Base-by-base conservation (phyloP, 2,888 invertebrate species). In the Cenopis cana region DNA sequence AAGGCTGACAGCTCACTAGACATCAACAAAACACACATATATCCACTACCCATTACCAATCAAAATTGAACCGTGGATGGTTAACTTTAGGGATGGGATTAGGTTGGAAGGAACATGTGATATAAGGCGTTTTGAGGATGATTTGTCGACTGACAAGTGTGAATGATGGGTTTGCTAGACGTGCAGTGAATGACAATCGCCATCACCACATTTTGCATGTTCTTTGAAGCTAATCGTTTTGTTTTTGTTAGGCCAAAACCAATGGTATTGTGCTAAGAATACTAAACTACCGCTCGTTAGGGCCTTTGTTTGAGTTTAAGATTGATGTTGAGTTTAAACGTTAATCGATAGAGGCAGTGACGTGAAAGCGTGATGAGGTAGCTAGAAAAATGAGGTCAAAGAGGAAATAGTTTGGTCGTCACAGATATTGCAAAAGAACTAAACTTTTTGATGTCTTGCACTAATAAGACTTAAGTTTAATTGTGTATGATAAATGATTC, bases 181-280 rank as follows among this genome's bases (percentile, higher is more conserved):
- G 84, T 81, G 81, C 78, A 85, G 81, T 75, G 80, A 87, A 88
- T 88, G 89, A 88, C 89, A 88, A 88, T 82, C 83, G 84, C 79
- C 72, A 84, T 84, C 83, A 82, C 83, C 82, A 84, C 82, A 80
- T 79, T 77, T 74, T 73, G 79, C 75, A 73, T 75, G 73, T 73
- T 86, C 77, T 81, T 81, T 89, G 89, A 87, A 85, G 87, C 81
- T 87, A 86, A 85, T 87, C 85, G 83, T 82, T 82, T 80, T 82
- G 82, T 81, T 84, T 85, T 83, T 68, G 59, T 72, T 46, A 29
- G 60, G 38, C 55, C 61, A 73, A 73, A 69, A 69, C 62, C 73
- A 65, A 73, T 38, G 69, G 68, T 83, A 77, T 79, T 79, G 75
- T 77, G 69, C 54, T 68, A 36, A 60, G 64, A 73, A 69, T 73